Conservation (phyloP, 1,140 invertebrate species). For the Bombus terrestris region DNA sequence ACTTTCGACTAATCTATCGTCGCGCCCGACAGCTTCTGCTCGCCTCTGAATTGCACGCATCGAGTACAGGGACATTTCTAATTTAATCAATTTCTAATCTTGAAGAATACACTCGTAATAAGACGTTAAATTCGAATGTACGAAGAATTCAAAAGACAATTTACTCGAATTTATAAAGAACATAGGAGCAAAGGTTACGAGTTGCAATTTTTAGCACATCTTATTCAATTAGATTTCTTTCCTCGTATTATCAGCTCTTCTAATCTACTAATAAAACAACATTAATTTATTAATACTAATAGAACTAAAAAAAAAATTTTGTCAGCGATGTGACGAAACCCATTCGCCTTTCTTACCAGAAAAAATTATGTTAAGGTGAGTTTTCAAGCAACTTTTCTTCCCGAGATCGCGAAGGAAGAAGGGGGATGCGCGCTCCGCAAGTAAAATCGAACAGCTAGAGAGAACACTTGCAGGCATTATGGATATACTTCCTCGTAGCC, state of each 20-base stretch:
- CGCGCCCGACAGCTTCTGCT: not conserved
- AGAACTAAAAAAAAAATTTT: not conserved
- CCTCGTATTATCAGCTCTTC: no score
- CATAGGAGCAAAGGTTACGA: no score
- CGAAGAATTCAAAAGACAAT: no score
- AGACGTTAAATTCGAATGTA: not conserved
- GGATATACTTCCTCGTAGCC: conserved; percentile 31
- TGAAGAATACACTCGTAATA: not conserved
- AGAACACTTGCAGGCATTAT: conserved; percentile 16
- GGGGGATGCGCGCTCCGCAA: not conserved
- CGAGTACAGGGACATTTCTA: conserved; percentile 2
- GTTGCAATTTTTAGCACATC: not conserved
- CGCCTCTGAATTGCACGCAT: conserved; percentile 25
- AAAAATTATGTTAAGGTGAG: not conserved
- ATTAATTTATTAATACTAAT: not conserved
- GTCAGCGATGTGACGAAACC: not conserved
- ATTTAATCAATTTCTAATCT: conserved; percentile 6
- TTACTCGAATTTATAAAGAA: no score
- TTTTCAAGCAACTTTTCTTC: not conserved
- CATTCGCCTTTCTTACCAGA: not conserved
- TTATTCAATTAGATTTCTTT: no score
- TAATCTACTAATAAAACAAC: no score
- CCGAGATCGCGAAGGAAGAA: not conserved
- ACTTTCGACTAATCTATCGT: conserved; percentile 11
- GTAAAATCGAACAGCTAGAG: conserved; percentile 10